phyloP scores from a whole-genome alignment of 2,888 invertebrate species.

The Drosophila hamatofila region DNA sequence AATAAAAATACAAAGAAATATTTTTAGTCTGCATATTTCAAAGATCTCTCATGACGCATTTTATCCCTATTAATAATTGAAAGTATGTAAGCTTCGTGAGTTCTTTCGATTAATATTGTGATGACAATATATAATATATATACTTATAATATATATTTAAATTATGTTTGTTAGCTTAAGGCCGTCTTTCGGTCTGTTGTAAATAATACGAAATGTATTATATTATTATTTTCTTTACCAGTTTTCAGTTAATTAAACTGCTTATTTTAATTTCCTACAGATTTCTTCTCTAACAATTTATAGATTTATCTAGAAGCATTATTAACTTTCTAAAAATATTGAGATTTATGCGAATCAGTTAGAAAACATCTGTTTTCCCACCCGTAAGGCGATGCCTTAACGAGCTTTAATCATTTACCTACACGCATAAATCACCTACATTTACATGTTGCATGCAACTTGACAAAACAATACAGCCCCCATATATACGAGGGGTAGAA shows the following conservation, averaged over 20 bases:
- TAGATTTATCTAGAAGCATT: not conserved
- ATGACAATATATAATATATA: no score
- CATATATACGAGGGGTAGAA: not conserved
- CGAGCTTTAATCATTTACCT: slow-evolving; percentile 15
- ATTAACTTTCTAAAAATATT: not conserved
- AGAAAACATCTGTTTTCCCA: not conserved
- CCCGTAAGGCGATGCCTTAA: slow-evolving; percentile 8
- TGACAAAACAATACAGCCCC: slow-evolving; percentile 36
- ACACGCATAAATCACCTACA: slow-evolving; percentile 23
- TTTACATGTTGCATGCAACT: slow-evolving; percentile 39
- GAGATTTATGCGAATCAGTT: not conserved
- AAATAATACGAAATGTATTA: not conserved
- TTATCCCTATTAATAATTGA: no score
- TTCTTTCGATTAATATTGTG: no score
- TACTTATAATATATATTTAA: no score
- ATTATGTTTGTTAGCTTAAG: not conserved
- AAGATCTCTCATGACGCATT: not conserved
- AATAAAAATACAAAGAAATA: not conserved
- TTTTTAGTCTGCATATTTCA: not conserved
- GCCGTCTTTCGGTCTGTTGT: not conserved
- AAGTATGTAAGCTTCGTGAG: no score
- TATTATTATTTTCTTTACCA: not conserved
- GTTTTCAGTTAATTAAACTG: no score
- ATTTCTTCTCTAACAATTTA: not conserved
- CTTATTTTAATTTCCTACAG: not conserved